Percentiles rank a stretch among this genome's conserved stretches.
phyloP scores from a whole-genome alignment of 2,797 vertebrate species.

The Anabacerthia variegaticeps region DNA sequence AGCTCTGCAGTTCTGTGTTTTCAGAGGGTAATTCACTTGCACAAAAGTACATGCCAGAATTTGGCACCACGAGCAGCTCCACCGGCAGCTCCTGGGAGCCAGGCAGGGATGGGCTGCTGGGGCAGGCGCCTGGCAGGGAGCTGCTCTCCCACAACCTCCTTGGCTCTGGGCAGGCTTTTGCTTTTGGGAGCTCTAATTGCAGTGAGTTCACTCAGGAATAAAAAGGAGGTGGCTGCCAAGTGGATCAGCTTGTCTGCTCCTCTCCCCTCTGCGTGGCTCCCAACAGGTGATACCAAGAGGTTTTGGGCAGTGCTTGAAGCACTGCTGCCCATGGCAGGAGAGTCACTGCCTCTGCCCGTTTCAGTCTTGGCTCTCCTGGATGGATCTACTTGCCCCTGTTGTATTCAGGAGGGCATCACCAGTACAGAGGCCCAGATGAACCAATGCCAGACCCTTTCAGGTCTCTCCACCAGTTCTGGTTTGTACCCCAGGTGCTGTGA shows the following conservation, averaged over 20 bases:
- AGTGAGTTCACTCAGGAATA: background rate
- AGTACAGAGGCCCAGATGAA: background rate
- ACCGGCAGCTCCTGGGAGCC: background rate
- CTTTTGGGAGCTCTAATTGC: background rate
- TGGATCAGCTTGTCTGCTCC: background rate
- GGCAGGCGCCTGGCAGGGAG: background rate
- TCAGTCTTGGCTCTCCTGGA: background rate
- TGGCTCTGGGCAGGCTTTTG: background rate
- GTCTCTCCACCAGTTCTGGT: background rate
- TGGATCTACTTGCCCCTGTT: background rate
- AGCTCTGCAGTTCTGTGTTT: slow-evolving; percentile 7
- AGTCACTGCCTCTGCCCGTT: background rate
- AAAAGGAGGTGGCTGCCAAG: background rate
- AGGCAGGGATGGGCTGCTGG: background rate
- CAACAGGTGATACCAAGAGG: accelerated
- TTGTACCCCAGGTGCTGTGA: accelerated
- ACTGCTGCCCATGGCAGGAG: accelerated
- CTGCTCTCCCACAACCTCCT: background rate
- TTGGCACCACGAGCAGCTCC: background rate
- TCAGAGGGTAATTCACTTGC: background rate
- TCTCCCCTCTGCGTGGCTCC: background rate
- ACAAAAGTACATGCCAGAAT: background rate
- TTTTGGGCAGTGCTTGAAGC: background rate
- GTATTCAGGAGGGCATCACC: background rate
- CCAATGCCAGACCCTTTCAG: background rate